Evolutionary conservation across 2,888 invertebrate genomes (phyloP).

Genomic region (Tetragnatha montana): DNA sequence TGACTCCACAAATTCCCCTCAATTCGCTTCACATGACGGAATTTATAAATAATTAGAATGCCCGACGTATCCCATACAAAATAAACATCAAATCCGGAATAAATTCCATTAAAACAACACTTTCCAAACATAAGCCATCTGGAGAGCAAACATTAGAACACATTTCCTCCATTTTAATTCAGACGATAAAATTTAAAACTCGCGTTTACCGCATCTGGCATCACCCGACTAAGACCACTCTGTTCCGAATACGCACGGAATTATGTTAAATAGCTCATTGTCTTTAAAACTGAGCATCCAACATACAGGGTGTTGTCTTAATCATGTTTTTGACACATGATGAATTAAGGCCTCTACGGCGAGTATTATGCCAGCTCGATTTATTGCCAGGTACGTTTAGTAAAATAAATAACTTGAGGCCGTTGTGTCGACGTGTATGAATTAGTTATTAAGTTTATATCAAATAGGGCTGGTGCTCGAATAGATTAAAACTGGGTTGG

Average conservation of each 20-base stretch:
- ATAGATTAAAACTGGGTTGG: conserved; percentile 43
- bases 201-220: background rate
- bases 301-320: conserved; percentile 69
- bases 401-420: conserved; percentile 49
- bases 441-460: conserved; percentile 61
- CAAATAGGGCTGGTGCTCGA: conserved; percentile 1
- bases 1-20: too few species aligned
- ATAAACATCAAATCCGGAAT: too few species aligned
- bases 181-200: background rate
- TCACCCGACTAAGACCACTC: conserved; percentile 16
- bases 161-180: background rate
- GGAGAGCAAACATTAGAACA: background rate
- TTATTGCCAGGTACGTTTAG: conserved; percentile 29
- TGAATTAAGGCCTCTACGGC: conserved; percentile 47
- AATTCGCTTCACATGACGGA: too few species aligned
- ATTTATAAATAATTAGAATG: too few species aligned
- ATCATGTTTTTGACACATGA: conserved; percentile 65
- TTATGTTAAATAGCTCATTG: conserved; percentile 62
- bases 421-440: conserved; percentile 59
- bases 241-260: background rate
- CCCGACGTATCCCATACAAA: too few species aligned
- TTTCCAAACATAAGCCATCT: background rate
- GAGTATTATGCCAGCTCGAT: conserved; percentile 27
- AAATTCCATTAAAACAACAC: too few species aligned
- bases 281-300: conserved; percentile 50